These are phyloP conservation scores for Oxystoma pomonae DNA, from an alignment of 2,888 invertebrate species.

Conservation along the genomic window DNA sequence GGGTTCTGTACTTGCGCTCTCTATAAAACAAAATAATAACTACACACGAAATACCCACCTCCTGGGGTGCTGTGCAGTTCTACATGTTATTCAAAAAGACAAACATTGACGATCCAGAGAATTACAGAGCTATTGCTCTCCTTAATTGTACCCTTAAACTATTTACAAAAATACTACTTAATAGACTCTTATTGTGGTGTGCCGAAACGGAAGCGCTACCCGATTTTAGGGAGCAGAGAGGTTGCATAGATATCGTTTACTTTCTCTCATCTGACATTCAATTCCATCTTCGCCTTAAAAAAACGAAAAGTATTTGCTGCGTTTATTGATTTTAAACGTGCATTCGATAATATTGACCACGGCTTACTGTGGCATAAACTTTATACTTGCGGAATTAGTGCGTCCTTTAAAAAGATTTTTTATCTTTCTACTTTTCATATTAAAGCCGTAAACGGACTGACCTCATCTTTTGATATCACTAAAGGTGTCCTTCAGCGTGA, in stretches of 20 bases:
- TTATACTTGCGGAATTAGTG: neutral
- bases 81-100: neutral
- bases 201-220: neutral
- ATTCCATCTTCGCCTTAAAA: neutral
- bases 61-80: too few relatives aligned
- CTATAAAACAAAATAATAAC: slow-evolving; percentile 4
- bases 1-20: slow-evolving; percentile 3
- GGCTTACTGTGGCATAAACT: neutral
- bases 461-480: too few relatives aligned
- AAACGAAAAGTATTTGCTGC: neutral
- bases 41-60: neutral
- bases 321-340: neutral
- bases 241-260: neutral
- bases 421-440: too few relatives aligned
- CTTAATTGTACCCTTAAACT: slow-evolving; percentile 4
- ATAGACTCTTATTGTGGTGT: slow-evolving; percentile 1
- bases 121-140: slow-evolving; percentile 6
- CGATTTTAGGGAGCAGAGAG: neutral
- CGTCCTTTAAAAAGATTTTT: too few relatives aligned
- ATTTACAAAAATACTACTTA: neutral
- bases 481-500: slow-evolving; percentile 5
- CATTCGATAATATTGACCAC: neutral
- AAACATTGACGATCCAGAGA: slow-evolving; percentile 1
- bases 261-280: neutral
- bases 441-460: too few relatives aligned